phyloP scores from a whole-genome alignment of 2,113 vertebrate genomes.

The Tringa solitaria region DNA sequence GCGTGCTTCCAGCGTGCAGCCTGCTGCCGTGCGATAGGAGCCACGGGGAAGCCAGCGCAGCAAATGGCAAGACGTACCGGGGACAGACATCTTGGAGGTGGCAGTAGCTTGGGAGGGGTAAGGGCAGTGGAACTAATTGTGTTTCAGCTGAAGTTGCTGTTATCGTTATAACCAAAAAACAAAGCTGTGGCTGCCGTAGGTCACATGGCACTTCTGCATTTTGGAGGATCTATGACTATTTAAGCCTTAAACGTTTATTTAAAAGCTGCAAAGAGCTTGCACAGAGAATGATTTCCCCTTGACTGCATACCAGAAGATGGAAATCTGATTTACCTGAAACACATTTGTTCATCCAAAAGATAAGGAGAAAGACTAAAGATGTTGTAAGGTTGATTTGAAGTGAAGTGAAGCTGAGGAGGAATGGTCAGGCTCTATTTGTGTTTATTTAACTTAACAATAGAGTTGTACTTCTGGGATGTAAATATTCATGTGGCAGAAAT shows the following conservation, averaged over 20 bases:
- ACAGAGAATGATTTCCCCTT: neutral
- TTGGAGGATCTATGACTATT: neutral
- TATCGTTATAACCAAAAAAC: neutral
- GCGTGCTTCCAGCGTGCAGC: neutral
- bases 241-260: neutral
- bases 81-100: neutral
- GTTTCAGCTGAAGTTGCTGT: neutral
- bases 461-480: neutral
- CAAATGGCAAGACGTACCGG: neutral
- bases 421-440: neutral
- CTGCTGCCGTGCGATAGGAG: neutral
- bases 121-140: neutral
- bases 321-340: neutral
- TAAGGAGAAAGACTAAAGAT: neutral
- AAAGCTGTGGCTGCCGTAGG: neutral
- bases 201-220: fast-evolving
- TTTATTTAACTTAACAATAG: neutral
- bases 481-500: neutral
- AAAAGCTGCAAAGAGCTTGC: neutral
- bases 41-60: neutral
- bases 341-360: neutral
- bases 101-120: neutral
- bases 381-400: neutral
- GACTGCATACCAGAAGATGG: neutral
- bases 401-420: neutral